Conservation (phyloP, 1,140 invertebrate genomes). For the Reticulitermes speratus region DNA sequence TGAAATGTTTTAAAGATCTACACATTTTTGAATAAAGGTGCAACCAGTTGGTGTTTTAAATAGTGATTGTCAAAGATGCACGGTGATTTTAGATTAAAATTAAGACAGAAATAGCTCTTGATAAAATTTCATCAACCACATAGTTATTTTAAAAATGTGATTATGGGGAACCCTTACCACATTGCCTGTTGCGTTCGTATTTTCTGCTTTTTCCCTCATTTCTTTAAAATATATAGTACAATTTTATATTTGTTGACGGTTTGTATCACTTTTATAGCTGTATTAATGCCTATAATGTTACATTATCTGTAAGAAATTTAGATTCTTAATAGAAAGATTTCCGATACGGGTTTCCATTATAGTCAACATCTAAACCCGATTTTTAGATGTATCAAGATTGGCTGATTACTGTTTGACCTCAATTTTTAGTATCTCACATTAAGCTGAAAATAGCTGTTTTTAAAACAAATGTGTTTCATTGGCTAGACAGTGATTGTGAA, state of each 20-base stretch:
- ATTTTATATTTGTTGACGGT: background rate
- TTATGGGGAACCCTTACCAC: too few relatives aligned
- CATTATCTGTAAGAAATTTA: background rate
- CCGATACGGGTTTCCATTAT: constrained; percentile 3
- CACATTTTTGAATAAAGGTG: too few relatives aligned
- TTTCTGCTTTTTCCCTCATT: background rate
- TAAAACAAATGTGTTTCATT: background rate
- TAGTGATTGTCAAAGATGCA: too few relatives aligned
- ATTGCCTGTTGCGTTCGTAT: background rate
- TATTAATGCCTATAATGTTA: background rate
- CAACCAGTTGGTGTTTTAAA: too few relatives aligned
- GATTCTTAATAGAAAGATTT: background rate
- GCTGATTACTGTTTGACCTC: background rate
- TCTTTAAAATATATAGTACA: background rate
- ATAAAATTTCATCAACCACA: too few relatives aligned
- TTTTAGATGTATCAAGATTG: constrained; percentile 10
- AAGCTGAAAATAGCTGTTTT: background rate
- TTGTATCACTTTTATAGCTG: background rate
- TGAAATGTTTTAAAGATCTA: too few relatives aligned
- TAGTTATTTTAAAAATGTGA: too few relatives aligned
- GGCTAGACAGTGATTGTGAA: background rate
- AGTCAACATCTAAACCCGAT: constrained; percentile 1
- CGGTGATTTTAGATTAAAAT: too few relatives aligned
- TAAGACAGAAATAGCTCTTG: too few relatives aligned
- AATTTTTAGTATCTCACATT: constrained; percentile 5